A percentile compares a stretch with the other conserved stretches of the same genome.
These are phyloP conservation scores for Sylvia atricapilla DNA, from an alignment of 2,113 vertebrate genomes.

Conservation along the genomic window DNA sequence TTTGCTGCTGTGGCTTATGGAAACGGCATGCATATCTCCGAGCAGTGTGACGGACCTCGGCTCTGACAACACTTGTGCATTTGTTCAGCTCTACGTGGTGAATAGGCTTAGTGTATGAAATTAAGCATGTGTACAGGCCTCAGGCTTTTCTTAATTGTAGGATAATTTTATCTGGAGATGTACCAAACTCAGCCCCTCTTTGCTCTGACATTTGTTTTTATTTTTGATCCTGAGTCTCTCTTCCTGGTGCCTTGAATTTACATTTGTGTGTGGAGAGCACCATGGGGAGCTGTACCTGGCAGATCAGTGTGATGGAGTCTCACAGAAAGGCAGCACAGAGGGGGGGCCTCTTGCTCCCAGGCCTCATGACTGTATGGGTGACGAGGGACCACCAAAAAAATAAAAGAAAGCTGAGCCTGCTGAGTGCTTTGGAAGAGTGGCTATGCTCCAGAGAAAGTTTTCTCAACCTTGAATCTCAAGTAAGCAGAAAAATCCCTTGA, in stretches of 20 bases:
- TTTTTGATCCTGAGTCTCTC: not conserved
- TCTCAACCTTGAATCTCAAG: not conserved
- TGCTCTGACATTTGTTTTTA: not conserved
- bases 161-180: conserved; percentile 15
- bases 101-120: conserved; percentile 39
- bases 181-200: not conserved
- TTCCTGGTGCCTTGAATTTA: not conserved
- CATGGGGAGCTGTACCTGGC: fast-evolving
- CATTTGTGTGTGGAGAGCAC: not conserved
- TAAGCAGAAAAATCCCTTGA: not conserved
- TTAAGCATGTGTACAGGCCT: not conserved
- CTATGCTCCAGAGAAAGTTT: not conserved
- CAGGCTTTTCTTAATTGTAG: conserved; percentile 4
- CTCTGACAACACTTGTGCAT: conserved; percentile 22
- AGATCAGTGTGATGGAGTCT: not conserved
- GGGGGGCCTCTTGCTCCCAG: not conserved
- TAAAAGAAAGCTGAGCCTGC: not conserved
- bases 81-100: conserved; percentile 8
- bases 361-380: not conserved
- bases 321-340: not conserved
- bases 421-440: not conserved
- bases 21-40: conserved; percentile 29
- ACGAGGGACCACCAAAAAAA: not conserved
- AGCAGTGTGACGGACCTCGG: not conserved
- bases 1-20: conserved; percentile 48